Base-by-base conservation (phyloP, 2,888 invertebrate species). In the Epinotia demarniana region DNA sequence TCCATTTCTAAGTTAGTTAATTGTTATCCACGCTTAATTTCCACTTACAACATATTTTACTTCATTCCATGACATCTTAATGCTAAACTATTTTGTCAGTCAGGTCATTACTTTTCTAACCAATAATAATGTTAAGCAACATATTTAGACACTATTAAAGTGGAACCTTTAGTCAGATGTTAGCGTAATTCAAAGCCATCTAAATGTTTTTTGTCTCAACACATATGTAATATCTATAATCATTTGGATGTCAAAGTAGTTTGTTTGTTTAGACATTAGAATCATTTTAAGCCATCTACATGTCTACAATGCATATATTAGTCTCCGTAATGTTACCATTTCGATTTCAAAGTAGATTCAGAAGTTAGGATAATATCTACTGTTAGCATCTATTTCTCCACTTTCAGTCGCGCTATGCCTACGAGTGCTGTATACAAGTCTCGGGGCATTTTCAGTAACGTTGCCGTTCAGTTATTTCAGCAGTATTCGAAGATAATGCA, bases 1-100 rank as follows among this genome's bases (percentile, higher is more conserved):
- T 87, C 86, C 86, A 85, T 81, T 80, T 75, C 78, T 60, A 75
- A 73, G 70, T 80, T 23, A 73, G 70, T 80, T 23, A 19, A 66
- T 27, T 27, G 27, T 18, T 67, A 55, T 19, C 18, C 6, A 53
- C n/a, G 53, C 2, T 53, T 53, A n/a, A 16, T 33, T 33, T 6
- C 33, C 33, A 33, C 33, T 33, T 0, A 33, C 6, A 33, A 33
- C 27, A 13, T 23, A 19, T 12, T 46, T 63, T 19, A 18, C 63
- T 12, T 60, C 53, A 19, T 71, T 62, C 12, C 18, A 19, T 53
- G 53, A 53, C 13, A 9, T 61, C 12, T 9, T 61, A 49, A 62
- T 71, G 33, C 18, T 61, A 60, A 23, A 60, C 12, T 72, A 57
- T 18, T 43, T 49, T 23, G 23, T 13, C 55, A 12, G 8, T 72